Evolutionary conservation across 2,888 invertebrate genomes (phyloP), one percentile per base, ranked within the genome.

Genomic region (Perdita meconis): DNA sequence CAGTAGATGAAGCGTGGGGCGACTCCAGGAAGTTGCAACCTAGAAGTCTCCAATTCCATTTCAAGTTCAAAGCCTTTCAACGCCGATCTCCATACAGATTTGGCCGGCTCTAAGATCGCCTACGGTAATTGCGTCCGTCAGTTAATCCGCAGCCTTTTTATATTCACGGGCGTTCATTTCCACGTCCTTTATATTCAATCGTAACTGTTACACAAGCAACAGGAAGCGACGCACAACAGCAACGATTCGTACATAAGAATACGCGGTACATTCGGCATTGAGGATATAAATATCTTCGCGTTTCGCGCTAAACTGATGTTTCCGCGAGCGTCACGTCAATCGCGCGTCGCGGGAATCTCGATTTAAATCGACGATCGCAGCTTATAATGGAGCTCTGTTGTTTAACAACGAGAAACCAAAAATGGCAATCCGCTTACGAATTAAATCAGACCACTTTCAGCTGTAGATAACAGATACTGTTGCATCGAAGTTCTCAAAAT

Each of bases 151-250:
- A 19, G 34, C 51, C 55, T 40, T 44, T 67, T 51, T 50, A 57
- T 63, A 71, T 68, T 63, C 77, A 47, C 63, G 40, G n/a, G 30
- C 36, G 38, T 38, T 34, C 40, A 26, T 65, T 63, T 55, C 22
- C 34, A 40, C 47, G 64, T 60, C 40, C 50, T 74, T 74, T 55
- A 13, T 13, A 68, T 60, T 64, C 61, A 36, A 57, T 22, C 57
- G 66, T 63, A 61, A 63, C 67, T 61, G 67, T 78, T 78, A 70
- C 69, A 67, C 70, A 70, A 75, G 75, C 68, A 74, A 24, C 78
- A 74, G 78, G 80, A 78, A 78, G 65, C 63, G 59, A 42, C 44
- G 38, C 34, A 40, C 55, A 38, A 40, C 68, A 55, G 51, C 8
- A 42, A 59, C 74, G 64, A 59, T 70, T 59, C 64, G 38, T 16